phyloP scores from a whole-genome alignment of 2,113 vertebrate species.

The Pipa parva region DNA sequence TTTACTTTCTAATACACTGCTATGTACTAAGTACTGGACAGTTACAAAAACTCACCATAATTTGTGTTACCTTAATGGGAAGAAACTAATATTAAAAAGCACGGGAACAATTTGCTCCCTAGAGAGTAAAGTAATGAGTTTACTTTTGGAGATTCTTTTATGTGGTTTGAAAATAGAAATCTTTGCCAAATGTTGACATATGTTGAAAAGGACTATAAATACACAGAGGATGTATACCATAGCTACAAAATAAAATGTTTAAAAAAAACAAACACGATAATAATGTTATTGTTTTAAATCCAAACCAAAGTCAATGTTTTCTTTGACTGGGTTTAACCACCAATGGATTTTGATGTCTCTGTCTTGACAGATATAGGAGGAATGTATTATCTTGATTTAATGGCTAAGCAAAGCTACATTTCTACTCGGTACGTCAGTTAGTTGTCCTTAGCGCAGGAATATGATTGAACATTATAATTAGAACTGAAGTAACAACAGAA shows the following conservation, averaged over 20 bases:
- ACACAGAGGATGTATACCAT: constrained; percentile 10
- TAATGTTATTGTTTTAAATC: no score
- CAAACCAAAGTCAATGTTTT: no score
- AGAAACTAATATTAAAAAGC: constrained; percentile 26
- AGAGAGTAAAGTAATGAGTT: constrained; percentile 38
- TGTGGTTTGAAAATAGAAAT: constrained; percentile 32
- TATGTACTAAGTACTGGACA: constrained; percentile 11
- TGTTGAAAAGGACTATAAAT: constrained; percentile 13
- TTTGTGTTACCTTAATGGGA: constrained; percentile 25
- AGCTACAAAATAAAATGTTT: neutral
- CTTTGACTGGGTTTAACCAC: no score
- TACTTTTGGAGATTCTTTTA: constrained; percentile 37
- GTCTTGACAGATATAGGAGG: no score
- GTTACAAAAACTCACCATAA: constrained; percentile 15
- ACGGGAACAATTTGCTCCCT: constrained; percentile 27
- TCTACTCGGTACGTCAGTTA: no score
- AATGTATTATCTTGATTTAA: no score
- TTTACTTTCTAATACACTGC: neutral
- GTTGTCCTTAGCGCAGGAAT: no score
- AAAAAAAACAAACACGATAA: constrained; percentile 6
- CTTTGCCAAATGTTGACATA: constrained; percentile 39
- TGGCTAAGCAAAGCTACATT: no score
- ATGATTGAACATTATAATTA: no score
- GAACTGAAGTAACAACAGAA: no score
- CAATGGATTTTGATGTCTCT: no score